Percentiles rank a stretch among this genome's conserved stretches.
These are phyloP conservation scores for Diarsia rubi DNA, from an alignment of 2,888 invertebrate genomes.

Conservation along the genomic window DNA sequence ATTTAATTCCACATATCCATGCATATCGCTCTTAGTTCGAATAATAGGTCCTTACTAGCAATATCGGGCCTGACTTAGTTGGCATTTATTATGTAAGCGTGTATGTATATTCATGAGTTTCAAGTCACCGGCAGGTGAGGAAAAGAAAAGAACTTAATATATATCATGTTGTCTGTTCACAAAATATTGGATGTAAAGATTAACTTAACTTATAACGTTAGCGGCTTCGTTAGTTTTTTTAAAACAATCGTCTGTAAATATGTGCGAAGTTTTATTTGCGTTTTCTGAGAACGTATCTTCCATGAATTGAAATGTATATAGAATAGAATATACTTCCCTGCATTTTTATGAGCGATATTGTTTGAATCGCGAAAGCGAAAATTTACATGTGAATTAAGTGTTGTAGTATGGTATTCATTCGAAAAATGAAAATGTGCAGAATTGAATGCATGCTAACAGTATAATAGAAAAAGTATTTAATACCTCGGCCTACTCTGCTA, in stretches of 20 bases:
- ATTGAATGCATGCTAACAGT: constrained; percentile 20
- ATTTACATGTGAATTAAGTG: constrained; percentile 30
- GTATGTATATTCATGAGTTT: constrained; percentile 65
- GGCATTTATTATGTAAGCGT: constrained; percentile 76
- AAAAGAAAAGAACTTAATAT: constrained; percentile 60
- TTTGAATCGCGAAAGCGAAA: constrained; percentile 48
- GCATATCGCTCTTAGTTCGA: constrained; percentile 45
- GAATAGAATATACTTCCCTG: constrained; percentile 49
- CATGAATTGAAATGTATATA: constrained; percentile 65
- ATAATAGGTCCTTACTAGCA: constrained; percentile 50
- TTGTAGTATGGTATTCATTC: constrained; percentile 27
- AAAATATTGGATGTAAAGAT: constrained; percentile 59
- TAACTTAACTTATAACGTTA: constrained; percentile 40
- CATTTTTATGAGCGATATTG: constrained; percentile 51
- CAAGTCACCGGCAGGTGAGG: constrained; percentile 55
- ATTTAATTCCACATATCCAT: constrained; percentile 16
- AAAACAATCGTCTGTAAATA: constrained; percentile 62
- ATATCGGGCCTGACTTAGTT: constrained; percentile 68
- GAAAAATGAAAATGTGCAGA: constrained; percentile 14
- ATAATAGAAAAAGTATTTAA: constrained; percentile 6
- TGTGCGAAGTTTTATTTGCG: constrained; percentile 37
- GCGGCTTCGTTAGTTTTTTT: constrained; percentile 52
- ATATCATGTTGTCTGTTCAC: constrained; percentile 67
- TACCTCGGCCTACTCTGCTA: background rate
- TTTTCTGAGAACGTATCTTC: constrained; percentile 61